Conservation (phyloP, 2,797 vertebrate species). For the Hypotaenidia okinawae region DNA sequence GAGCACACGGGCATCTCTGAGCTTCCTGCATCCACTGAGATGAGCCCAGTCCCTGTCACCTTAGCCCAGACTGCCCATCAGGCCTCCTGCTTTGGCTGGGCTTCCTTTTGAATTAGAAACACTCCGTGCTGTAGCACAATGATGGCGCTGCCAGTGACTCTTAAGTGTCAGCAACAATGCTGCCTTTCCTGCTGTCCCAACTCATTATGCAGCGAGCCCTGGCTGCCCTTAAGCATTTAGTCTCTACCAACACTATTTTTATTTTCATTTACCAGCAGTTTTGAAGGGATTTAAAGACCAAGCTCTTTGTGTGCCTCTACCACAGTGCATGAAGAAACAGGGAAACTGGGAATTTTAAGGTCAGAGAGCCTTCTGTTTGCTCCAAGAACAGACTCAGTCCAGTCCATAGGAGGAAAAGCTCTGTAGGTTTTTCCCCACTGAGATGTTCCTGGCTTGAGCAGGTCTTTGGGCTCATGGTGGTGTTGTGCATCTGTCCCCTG, state of each 20-base stretch:
- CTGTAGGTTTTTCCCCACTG: not conserved
- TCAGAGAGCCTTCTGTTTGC: not conserved
- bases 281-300: not conserved
- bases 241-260: not conserved
- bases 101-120: not conserved
- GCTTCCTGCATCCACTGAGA: not conserved
- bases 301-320: not conserved
- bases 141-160: not conserved
- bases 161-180: not conserved
- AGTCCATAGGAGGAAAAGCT: not conserved
- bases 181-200: not conserved
- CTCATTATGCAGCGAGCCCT: not conserved
- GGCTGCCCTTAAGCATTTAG: not conserved
- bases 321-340: not conserved
- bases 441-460: not conserved
- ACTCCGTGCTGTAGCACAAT: not conserved
- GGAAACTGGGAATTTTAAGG: not conserved
- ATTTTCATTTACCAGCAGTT: not conserved
- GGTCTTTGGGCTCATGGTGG: fast-evolving
- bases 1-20: not conserved
- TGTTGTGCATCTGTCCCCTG: not conserved
- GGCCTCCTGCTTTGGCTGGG: not conserved
- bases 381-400: not conserved
- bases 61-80: not conserved
- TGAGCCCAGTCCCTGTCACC: not conserved